A percentile compares a stretch with the other conserved stretches of the same genome.
Conservation (phyloP, 2,113 vertebrate species). For the Paradoxurus hermaphroditus region DNA sequence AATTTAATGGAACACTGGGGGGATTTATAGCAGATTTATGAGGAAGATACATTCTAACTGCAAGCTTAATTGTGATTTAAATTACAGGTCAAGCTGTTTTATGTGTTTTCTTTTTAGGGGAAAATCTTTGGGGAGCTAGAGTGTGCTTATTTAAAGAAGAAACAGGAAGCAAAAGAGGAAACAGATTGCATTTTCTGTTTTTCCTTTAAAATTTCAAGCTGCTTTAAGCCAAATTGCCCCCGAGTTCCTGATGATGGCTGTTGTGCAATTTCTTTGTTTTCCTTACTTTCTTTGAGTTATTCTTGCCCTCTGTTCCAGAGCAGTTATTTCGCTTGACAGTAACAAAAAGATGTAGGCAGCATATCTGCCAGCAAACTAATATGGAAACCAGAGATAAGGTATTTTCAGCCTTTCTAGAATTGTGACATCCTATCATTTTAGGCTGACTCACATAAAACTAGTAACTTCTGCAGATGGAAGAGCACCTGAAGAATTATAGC, state of each 20-base stretch:
- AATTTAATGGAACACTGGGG: conserved; percentile 55
- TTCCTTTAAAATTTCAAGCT: conserved; percentile 58
- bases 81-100: conserved; percentile 71
- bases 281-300: conserved; percentile 26
- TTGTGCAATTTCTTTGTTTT: conserved; percentile 35
- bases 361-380: conserved; percentile 45
- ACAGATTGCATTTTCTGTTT: conserved; percentile 30
- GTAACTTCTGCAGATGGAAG: neutral
- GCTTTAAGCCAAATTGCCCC: conserved; percentile 50
- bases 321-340: conserved; percentile 49
- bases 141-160: conserved; percentile 45
- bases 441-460: conserved; percentile 7
- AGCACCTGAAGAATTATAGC: conserved; percentile 9
- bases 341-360: conserved; percentile 6
- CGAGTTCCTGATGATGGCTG: conserved; percentile 8
- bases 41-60: conserved; percentile 59
- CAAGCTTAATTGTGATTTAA: conserved; percentile 71
- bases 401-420: conserved; percentile 19
- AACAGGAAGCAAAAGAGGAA: conserved; percentile 51
- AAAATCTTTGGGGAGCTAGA: conserved; percentile 36
- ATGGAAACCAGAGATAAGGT: conserved; percentile 28
- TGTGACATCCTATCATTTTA: conserved; percentile 45
- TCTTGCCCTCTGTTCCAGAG: conserved; percentile 28
- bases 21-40: conserved; percentile 62
- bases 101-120: conserved; percentile 56